Evolutionary conservation across 2,888 invertebrate genomes (phyloP).

Genomic region (Apodemia mormo): DNA sequence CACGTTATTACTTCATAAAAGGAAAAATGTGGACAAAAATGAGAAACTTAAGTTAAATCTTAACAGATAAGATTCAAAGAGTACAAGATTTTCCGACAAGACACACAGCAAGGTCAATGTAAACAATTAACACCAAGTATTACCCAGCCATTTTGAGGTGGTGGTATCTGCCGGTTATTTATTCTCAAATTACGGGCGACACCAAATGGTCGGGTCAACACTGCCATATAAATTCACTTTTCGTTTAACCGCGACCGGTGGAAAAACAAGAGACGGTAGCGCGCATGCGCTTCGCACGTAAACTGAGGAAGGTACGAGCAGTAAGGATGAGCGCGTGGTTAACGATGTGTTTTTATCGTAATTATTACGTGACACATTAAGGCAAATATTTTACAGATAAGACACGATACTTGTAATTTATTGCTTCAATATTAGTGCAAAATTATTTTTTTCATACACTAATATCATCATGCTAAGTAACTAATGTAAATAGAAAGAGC

Average conservation of each 20-base stretch:
- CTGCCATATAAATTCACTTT: conserved; percentile 75
- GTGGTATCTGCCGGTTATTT: conserved; percentile 54
- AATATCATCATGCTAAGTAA: too few relatives aligned
- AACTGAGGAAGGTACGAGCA: conserved; percentile 67
- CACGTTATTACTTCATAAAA: neutral
- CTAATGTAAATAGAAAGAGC: too few relatives aligned
- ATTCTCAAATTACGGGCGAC: conserved; percentile 66
- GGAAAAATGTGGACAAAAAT: neutral
- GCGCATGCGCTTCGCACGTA: conserved; percentile 69
- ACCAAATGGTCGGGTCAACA: conserved; percentile 69
- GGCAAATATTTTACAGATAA: neutral
- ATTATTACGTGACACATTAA: conserved; percentile 13
- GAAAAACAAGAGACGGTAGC: conserved; percentile 58
- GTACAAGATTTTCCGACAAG: conserved; percentile 7
- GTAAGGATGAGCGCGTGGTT: conserved; percentile 45
- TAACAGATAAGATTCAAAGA: conserved; percentile 17
- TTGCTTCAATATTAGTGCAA: neutral
- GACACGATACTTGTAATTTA: conserved; percentile 8
- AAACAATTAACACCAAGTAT: conserved; percentile 43
- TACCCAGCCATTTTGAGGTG: conserved; percentile 67
- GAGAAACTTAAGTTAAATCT: conserved; percentile 3
- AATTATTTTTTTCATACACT: neutral
- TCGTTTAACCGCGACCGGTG: conserved; percentile 41
- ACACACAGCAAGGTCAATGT: conserved; percentile 41
- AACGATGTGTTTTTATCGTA: conserved; percentile 14